Conservation (phyloP, 2,113 vertebrate genomes). For the Chinchilla lanigera region DNA sequence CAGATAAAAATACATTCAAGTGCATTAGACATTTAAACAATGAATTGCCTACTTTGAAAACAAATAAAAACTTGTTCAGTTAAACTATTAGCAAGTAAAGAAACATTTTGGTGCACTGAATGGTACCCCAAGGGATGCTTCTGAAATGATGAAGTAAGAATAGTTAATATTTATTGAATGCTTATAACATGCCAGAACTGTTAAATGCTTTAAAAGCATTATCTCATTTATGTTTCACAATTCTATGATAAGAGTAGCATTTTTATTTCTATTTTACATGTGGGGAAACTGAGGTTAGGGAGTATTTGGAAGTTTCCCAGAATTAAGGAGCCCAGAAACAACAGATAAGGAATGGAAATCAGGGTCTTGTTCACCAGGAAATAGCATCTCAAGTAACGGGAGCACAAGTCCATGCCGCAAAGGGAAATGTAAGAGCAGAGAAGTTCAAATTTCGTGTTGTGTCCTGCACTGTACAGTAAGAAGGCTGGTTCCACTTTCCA, state of each 20-base stretch:
- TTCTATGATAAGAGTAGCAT: neutral
- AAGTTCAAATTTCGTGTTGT: neutral
- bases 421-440: neutral
- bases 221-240: constrained; percentile 23
- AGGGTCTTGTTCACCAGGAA: neutral
- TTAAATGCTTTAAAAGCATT: neutral
- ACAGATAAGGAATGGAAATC: neutral
- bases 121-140: constrained; percentile 30
- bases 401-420: neutral
- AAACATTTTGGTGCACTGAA: constrained; percentile 21
- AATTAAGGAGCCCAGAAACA: neutral
- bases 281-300: neutral
- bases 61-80: constrained; percentile 57
- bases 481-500: neutral
- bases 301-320: neutral
- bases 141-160: constrained; percentile 48
- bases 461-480: neutral
- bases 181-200: neutral
- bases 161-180: constrained; percentile 43
- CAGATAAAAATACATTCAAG: neutral
- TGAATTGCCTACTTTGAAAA: constrained; percentile 45
- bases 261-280: constrained; percentile 10
- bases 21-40: constrained; percentile 43
- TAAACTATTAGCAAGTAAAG: constrained; percentile 35
- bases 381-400: neutral